Percentiles rank a stretch among this genome's conserved stretches.
Conservation (phyloP, 2,888 invertebrate species). For the Agonum fuliginosum region DNA sequence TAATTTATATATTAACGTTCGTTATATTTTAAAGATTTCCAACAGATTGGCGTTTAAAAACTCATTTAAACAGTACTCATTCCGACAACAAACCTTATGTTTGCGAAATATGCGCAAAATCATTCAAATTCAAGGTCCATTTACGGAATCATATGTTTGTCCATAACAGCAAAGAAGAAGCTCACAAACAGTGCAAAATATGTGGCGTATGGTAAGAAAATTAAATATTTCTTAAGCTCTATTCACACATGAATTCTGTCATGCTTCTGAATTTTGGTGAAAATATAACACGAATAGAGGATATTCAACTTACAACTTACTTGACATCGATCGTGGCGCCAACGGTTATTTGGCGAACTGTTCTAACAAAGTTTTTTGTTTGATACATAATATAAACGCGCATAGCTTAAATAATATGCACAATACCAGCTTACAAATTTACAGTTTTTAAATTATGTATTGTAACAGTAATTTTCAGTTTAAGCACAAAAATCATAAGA, state of each 20-base stretch:
- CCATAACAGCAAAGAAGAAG: constrained; percentile 42
- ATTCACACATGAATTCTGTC: too few relatives aligned
- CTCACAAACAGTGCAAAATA: constrained; percentile 47
- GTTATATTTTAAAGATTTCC: constrained; percentile 41
- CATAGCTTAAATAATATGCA: too few relatives aligned
- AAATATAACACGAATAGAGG: neutral
- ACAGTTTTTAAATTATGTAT: too few relatives aligned
- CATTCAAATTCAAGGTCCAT: constrained; percentile 48
- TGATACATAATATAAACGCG: too few relatives aligned
- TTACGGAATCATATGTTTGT: constrained; percentile 49
- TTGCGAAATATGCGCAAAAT: constrained; percentile 48
- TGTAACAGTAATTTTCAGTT: too few relatives aligned
- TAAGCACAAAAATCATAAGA: too few relatives aligned
- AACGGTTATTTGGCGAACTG: too few relatives aligned
- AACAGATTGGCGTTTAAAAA: constrained; percentile 43
- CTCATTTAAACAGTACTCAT: constrained; percentile 50
- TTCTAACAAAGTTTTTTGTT: too few relatives aligned
- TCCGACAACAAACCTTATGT: constrained; percentile 40
- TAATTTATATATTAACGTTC: neutral
- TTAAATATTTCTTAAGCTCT: constrained; percentile 1
- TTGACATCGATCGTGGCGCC: neutral
- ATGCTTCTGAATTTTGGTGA: neutral
- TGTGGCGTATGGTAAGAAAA: constrained; percentile 44
- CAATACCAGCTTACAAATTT: too few relatives aligned
- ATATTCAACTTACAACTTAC: neutral